These are phyloP conservation scores for Menura novaehollandiae DNA, from an alignment of 2,113 vertebrate genomes.

Conservation along the genomic window DNA sequence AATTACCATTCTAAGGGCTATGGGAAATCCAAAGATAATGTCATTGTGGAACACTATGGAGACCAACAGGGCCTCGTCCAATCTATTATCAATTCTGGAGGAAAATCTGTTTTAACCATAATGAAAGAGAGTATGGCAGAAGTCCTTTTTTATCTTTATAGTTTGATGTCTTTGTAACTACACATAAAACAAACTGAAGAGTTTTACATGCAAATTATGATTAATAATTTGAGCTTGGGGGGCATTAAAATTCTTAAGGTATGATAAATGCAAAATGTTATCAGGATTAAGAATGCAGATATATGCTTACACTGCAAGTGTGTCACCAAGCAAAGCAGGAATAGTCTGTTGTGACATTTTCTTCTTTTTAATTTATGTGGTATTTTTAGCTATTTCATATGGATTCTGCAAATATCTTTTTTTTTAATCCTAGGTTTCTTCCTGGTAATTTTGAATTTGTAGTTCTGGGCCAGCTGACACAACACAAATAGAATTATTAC, in stretches of 20 bases:
- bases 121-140: background rate
- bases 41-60: background rate
- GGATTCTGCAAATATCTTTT: background rate
- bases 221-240: background rate
- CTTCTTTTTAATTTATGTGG: conserved; percentile 21
- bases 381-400: conserved; percentile 37
- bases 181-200: background rate
- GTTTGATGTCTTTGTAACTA: background rate
- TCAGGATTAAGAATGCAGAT: background rate
- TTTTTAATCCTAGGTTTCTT: conserved; percentile 11
- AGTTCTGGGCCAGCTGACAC: conserved; percentile 41
- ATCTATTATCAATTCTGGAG: background rate
- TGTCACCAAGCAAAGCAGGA: conserved; percentile 14
- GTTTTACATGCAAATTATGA: background rate
- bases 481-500: conserved; percentile 47
- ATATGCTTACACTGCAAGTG: background rate
- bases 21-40: background rate
- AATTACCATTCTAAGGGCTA: background rate
- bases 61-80: background rate
- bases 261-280: background rate
- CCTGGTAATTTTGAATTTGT: conserved; percentile 31
- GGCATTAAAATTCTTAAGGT: background rate
- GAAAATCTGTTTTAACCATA: background rate
- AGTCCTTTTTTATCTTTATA: background rate
- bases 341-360: conserved; percentile 10